A percentile compares a stretch with the other conserved stretches of the same genome.
Conservation (phyloP, 2,797 vertebrate species). For the Florisuga fusca region DNA sequence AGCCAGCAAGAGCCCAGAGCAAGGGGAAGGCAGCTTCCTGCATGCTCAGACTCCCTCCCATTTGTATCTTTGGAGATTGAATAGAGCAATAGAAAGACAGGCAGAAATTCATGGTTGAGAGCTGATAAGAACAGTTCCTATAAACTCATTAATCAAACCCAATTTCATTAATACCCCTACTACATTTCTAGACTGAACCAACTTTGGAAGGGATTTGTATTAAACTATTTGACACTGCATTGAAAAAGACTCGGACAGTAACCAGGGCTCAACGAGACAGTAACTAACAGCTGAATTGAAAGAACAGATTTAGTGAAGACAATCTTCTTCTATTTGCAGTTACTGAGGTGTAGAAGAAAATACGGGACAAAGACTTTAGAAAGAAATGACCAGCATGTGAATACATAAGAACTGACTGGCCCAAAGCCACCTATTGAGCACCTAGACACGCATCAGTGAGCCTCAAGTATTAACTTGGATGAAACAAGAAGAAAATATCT, state of each 20-base stretch:
- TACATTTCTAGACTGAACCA: background rate
- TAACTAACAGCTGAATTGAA: background rate
- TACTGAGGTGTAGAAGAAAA: constrained; percentile 5
- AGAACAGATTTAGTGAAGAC: background rate
- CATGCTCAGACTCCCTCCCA: accelerated
- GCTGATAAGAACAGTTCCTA: background rate
- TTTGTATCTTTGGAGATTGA: background rate
- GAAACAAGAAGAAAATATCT: background rate
- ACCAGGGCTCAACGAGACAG: background rate
- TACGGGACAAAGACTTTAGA: background rate
- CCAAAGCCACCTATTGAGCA: background rate
- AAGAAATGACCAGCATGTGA: background rate
- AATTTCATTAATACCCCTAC: background rate
- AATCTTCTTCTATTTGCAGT: constrained; percentile 1
- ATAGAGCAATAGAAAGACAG: background rate
- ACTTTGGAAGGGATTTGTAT: background rate
- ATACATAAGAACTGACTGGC: background rate
- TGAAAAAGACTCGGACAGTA: background rate
- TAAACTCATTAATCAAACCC: background rate
- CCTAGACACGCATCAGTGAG: background rate
- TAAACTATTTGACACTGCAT: background rate
- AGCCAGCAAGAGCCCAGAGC: background rate
- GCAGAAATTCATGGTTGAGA: background rate
- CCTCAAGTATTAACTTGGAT: background rate
- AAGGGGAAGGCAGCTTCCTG: background rate